phyloP scores from a whole-genome alignment of 2,888 invertebrate species.

The Diplolepis rosae region DNA sequence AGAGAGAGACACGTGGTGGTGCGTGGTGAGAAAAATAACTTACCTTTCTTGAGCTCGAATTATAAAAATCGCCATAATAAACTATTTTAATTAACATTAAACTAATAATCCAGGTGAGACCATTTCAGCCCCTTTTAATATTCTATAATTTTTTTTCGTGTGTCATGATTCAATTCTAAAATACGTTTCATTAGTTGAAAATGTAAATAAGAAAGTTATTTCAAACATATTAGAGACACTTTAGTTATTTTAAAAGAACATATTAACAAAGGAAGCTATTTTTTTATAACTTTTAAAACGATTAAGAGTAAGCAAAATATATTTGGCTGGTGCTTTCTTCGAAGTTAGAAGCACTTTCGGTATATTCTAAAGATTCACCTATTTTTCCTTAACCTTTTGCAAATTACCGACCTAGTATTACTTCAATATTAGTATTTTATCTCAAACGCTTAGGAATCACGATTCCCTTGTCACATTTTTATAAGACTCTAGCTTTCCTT shows the following conservation, averaged over 20 bases:
- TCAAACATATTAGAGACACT: no score
- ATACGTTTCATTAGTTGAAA: background rate
- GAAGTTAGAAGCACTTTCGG: conserved; percentile 11
- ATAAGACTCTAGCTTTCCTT: background rate
- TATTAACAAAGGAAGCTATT: background rate
- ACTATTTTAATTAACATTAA: background rate
- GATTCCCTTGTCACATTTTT: background rate
- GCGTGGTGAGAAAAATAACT: background rate
- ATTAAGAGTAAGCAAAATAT: background rate
- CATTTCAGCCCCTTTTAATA: background rate
- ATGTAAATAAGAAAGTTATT: background rate
- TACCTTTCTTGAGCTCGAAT: background rate
- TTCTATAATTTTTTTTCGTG: background rate
- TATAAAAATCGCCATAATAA: background rate
- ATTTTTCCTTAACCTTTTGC: background rate
- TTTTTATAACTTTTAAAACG: background rate
- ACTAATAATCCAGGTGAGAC: background rate
- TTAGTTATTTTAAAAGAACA: background rate
- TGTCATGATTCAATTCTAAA: background rate
- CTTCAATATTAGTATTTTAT: background rate
- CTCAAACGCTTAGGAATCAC: background rate
- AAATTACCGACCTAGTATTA: background rate
- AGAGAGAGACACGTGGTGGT: conserved; percentile 16
- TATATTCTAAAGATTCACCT: background rate
- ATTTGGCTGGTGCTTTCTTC: conserved; percentile 1